Conservation (phyloP, 2,888 invertebrate genomes). For the Aphidius colemani region DNA sequence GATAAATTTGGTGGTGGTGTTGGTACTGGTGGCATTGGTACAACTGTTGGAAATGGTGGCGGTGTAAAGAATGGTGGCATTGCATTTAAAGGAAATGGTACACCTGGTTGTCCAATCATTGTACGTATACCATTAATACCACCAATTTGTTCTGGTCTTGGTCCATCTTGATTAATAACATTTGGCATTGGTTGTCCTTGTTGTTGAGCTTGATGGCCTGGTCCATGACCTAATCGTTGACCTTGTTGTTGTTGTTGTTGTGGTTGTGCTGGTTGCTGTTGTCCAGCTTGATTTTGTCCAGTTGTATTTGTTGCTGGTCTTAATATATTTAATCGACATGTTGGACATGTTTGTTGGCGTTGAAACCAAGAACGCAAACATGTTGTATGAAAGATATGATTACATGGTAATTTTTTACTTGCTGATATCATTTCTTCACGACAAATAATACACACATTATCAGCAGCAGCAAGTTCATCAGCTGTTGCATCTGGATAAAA, state of each 20-base stretch:
- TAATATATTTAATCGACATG: slow-evolving; percentile 89
- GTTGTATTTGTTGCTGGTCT: slow-evolving; percentile 52
- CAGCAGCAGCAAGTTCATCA: slow-evolving; percentile 88
- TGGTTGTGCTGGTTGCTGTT: slow-evolving; percentile 47
- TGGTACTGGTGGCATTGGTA: slow-evolving; percentile 72
- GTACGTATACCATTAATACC: slow-evolving; percentile 21
- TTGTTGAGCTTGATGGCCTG: no score
- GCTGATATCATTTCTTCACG: slow-evolving; percentile 75
- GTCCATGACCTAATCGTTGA: background rate
- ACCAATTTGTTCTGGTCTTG: slow-evolving; percentile 12
- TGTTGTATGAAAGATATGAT: slow-evolving; percentile 98
- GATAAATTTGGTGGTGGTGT: slow-evolving; percentile 77
- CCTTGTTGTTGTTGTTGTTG: slow-evolving; percentile 37
- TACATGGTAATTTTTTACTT: slow-evolving; percentile 97
- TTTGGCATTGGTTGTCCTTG: background rate
- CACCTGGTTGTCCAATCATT: slow-evolving; percentile 24
- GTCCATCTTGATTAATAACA: slow-evolving; percentile 4
- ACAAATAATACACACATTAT: slow-evolving; percentile 99
- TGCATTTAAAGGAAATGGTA: slow-evolving; percentile 43
- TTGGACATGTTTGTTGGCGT: slow-evolving; percentile 99
- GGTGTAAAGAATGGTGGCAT: slow-evolving; percentile 57
- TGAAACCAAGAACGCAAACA: slow-evolving; percentile 99
- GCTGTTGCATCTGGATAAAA: slow-evolving; percentile 94
- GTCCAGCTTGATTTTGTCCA: slow-evolving; percentile 52
- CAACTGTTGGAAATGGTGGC: slow-evolving; percentile 65